Percentiles rank a stretch among this genome's conserved stretches.
These are phyloP conservation scores for Enchytraeus crypticus DNA, from an alignment of 2,888 invertebrate genomes.

Conservation along the genomic window DNA sequence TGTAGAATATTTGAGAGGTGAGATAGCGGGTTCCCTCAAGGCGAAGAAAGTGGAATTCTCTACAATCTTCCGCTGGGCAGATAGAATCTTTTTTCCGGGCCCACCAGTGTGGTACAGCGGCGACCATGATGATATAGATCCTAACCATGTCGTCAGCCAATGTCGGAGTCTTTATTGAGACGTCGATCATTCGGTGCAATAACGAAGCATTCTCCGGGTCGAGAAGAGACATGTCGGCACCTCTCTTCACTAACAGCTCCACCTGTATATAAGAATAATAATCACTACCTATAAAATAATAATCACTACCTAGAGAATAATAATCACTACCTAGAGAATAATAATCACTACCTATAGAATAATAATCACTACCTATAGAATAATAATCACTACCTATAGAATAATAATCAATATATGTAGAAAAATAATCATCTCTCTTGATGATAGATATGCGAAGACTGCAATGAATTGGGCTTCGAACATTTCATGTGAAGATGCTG, in stretches of 20 bases:
- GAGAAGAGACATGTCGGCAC: conserved; percentile 14
- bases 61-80: conserved; percentile 13
- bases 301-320: too few species aligned
- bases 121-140: conserved; percentile 9
- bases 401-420: too few species aligned
- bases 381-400: too few species aligned
- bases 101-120: conserved; percentile 12
- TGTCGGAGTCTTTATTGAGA: conserved; percentile 6
- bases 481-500: too few species aligned
- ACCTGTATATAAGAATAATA: too few species aligned
- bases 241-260: conserved; percentile 10
- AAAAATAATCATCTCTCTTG: too few species aligned
- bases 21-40: conserved; percentile 12
- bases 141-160: conserved; percentile 10
- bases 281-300: too few species aligned
- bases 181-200: conserved; percentile 14
- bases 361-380: too few species aligned
- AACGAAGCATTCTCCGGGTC: conserved; percentile 7
- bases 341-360: too few species aligned
- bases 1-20: conserved; percentile 12
- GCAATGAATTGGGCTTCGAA: too few species aligned
- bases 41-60: conserved; percentile 12
- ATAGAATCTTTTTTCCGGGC: conserved; percentile 13
- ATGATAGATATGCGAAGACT: too few species aligned
- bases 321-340: too few species aligned